These are phyloP conservation scores for Pteronotus mesoamericanus DNA, from an alignment of 2,797 vertebrate genomes.

Conservation along the genomic window DNA sequence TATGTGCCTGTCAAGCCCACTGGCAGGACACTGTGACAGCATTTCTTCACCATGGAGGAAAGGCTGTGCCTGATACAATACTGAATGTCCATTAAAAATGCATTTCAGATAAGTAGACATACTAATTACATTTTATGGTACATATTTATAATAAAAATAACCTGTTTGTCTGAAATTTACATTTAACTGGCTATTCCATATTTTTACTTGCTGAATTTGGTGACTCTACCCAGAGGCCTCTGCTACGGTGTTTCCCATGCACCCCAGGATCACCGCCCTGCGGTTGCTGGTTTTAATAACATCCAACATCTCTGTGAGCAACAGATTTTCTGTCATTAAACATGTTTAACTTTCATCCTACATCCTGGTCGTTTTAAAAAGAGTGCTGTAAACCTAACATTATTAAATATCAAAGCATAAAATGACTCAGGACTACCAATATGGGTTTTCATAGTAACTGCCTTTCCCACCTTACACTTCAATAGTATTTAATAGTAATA, in stretches of 20 bases:
- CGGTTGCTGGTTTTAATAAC: not conserved
- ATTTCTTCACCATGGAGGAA: not conserved
- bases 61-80: not conserved
- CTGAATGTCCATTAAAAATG: not conserved
- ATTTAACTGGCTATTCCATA: not conserved
- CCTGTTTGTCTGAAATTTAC: not conserved
- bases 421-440: conserved; percentile 23
- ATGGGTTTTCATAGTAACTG: conserved; percentile 18
- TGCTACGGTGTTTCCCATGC: rapidly evolving
- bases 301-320: not conserved
- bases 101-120: not conserved
- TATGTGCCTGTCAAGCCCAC: rapidly evolving
- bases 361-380: not conserved
- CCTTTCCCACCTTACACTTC: conserved; percentile 21
- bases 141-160: not conserved
- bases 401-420: conserved; percentile 23
- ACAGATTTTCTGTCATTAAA: not conserved
- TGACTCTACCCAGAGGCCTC: not conserved
- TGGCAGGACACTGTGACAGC: not conserved
- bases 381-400: conserved; percentile 19
- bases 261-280: not conserved
- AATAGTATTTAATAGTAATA: conserved; percentile 24
- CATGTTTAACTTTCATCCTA: not conserved
- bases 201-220: not conserved
- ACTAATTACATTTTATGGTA: not conserved